Percentiles rank a stretch among this genome's conserved stretches.
phyloP scores from a whole-genome alignment of 2,888 invertebrate genomes.

The Scaptomyza polygonia region DNA sequence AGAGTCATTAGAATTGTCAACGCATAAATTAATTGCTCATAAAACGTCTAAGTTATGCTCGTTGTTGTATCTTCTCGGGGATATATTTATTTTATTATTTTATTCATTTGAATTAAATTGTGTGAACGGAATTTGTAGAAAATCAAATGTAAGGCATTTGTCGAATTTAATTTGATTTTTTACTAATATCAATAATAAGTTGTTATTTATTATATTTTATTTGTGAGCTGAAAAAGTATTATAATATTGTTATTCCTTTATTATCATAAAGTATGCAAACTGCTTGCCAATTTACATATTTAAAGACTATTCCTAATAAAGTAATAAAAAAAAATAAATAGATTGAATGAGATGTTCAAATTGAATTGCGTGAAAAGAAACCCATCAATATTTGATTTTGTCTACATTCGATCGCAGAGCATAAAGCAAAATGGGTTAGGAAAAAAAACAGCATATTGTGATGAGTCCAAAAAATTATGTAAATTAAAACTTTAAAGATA shows the following conservation, averaged over 20 bases:
- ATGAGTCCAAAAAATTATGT: not conserved
- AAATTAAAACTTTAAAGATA: too few species aligned
- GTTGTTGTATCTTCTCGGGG: conserved; percentile 23
- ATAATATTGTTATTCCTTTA: too few species aligned
- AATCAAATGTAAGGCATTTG: conserved; percentile 30
- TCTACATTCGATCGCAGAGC: conserved; percentile 1
- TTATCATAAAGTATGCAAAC: conserved; percentile 47
- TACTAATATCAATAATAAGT: conserved; percentile 34
- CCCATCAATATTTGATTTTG: conserved; percentile 30
- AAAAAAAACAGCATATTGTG: not conserved
- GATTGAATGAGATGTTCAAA: conserved; percentile 25
- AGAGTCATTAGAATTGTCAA: conserved; percentile 82
- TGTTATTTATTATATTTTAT: not conserved
- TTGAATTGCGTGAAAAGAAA: conserved; percentile 22
- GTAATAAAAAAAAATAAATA: conserved; percentile 42
- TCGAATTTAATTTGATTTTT: conserved; percentile 28
- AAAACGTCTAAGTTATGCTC: conserved; percentile 78
- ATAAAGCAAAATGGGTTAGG: not conserved
- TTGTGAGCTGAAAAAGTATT: not conserved
- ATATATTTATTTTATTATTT: conserved; percentile 26
- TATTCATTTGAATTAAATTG: conserved; percentile 42
- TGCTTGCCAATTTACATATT: conserved; percentile 46
- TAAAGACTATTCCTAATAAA: conserved; percentile 49
- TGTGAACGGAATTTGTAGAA: conserved; percentile 50
- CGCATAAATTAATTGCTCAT: conserved; percentile 83